These are phyloP conservation scores for Pteronura brasiliensis DNA, from an alignment of 2,113 vertebrate species.

Conservation along the genomic window DNA sequence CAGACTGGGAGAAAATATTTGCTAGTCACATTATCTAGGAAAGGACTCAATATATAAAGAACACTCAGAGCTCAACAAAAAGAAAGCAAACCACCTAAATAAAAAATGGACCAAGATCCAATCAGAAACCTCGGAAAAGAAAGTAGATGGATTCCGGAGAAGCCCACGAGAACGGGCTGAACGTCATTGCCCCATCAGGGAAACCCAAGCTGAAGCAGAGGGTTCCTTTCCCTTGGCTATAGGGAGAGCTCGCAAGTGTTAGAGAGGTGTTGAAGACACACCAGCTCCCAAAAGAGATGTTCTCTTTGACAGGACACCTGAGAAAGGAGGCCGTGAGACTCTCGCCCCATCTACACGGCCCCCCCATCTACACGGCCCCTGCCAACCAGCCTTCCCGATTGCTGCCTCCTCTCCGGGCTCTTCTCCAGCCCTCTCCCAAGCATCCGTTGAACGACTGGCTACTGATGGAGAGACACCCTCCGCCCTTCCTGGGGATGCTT, in stretches of 20 bases:
- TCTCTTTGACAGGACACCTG: background rate
- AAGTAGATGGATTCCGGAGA: background rate
- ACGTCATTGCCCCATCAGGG: background rate
- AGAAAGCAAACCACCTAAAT: background rate
- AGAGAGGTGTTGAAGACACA: no score
- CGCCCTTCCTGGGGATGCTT: no score
- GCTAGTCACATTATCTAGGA: background rate
- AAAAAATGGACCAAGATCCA: background rate
- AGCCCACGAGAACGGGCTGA: background rate
- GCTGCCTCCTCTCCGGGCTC: background rate
- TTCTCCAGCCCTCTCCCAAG: rapidly evolving
- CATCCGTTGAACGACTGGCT: rapidly evolving
- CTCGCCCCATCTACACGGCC: no score
- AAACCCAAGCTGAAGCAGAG: background rate
- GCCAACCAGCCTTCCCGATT: background rate
- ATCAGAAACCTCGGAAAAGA: background rate
- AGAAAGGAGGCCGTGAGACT: rapidly evolving
- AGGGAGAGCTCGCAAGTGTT: rapidly evolving
- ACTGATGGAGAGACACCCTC: rapidly evolving
- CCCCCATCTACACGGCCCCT: background rate
- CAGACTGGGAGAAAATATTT: background rate
- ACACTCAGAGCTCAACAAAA: background rate
- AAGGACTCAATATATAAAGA: background rate
- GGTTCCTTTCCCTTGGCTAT: background rate
- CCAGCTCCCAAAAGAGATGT: background rate